phyloP scores from a whole-genome alignment of 1,140 invertebrate species.

The Helicoverpa zea region DNA sequence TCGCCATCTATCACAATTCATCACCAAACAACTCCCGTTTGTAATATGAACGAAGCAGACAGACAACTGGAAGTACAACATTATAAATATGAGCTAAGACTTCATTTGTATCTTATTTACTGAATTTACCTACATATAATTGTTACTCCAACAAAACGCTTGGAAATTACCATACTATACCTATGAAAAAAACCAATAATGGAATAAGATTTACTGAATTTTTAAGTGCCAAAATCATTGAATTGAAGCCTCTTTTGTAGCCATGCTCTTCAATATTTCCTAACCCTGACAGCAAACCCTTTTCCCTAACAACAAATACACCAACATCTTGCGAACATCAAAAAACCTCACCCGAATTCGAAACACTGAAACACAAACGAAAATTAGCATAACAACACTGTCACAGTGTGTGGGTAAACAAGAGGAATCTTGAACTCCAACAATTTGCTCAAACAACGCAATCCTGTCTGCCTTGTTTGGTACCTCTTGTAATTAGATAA shows the following conservation, averaged over 20 bases:
- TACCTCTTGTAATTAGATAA: conserved; percentile 77
- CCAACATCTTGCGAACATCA: conserved; percentile 5
- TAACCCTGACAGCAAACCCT: neutral
- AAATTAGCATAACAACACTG: conserved; percentile 66
- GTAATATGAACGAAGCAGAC: conserved; percentile 31
- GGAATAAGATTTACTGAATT: neutral
- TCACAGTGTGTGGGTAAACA: conserved; percentile 49
- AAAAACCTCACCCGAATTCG: conserved; percentile 21
- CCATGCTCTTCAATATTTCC: neutral
- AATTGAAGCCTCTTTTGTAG: neutral
- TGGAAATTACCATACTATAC: neutral
- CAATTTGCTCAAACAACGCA: conserved; percentile 78
- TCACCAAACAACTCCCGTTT: conserved; percentile 31
- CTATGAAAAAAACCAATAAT: no score
- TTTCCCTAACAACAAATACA: neutral
- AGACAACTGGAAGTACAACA: conserved; percentile 29
- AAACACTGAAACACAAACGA: conserved; percentile 33
- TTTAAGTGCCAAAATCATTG: neutral
- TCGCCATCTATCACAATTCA: conserved; percentile 38
- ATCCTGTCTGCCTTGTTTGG: conserved; percentile 68
- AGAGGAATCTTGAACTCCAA: conserved; percentile 67
- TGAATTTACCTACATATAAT: neutral
- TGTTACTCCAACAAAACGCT: no score
- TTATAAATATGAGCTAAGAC: conserved; percentile 25
- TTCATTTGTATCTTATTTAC: conserved; percentile 13